Evolutionary conservation across 2,888 invertebrate species (phyloP).

Genomic region (Rapana venosa): DNA sequence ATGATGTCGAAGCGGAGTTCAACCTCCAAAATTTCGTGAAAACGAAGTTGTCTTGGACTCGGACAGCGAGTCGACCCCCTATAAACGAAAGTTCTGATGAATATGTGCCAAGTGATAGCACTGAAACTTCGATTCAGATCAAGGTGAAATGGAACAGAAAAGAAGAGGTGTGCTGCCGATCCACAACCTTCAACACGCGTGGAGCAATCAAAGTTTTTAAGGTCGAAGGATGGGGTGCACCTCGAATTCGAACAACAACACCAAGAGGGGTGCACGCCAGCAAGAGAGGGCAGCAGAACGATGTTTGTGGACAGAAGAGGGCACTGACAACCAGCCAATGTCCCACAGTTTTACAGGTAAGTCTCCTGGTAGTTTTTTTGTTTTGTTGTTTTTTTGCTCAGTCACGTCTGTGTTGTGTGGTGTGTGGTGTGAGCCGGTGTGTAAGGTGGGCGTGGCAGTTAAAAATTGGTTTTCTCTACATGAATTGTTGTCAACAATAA

Average conservation of each 20-base stretch:
- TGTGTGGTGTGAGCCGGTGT: not conserved
- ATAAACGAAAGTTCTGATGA: not conserved
- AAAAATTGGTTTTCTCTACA: no score
- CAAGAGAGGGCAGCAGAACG: not conserved
- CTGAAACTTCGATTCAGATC: not conserved
- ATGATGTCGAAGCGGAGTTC: not conserved
- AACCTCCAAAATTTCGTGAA: not conserved
- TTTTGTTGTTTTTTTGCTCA: not conserved
- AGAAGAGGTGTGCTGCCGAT: not conserved
- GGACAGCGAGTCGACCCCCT: not conserved
- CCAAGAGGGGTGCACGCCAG: not conserved
- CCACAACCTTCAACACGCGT: not conserved
- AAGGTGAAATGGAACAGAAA: not conserved
- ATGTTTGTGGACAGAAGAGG: not conserved
- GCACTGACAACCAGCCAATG: not conserved
- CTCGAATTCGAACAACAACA: not conserved
- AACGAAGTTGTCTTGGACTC: not conserved
- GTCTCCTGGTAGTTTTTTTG: no score
- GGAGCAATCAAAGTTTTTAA: not conserved
- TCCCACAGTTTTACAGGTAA: not conserved
- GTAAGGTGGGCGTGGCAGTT: no score
- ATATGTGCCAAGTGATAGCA: not conserved
- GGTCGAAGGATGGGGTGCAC: not conserved
- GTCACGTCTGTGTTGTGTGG: not conserved
- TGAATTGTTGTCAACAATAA: no score